Evolutionary conservation across 1,140 invertebrate species (phyloP).

Genomic region (Papilio aristodemus): DNA sequence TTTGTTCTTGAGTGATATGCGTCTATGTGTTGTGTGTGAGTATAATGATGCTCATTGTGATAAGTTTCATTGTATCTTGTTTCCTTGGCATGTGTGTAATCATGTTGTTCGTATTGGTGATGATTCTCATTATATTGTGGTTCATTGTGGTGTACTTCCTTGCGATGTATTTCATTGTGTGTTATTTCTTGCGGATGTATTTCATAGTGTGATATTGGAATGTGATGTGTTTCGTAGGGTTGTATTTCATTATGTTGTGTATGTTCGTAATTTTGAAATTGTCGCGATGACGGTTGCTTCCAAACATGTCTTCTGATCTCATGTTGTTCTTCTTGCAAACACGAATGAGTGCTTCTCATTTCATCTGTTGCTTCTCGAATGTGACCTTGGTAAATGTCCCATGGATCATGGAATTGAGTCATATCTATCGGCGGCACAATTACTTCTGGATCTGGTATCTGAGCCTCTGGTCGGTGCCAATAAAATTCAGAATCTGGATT

Average conservation of each 20-base stretch:
- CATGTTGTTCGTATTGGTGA: conserved; percentile 33
- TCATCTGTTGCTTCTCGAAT: conserved; percentile 50
- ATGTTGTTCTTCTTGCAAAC: conserved; percentile 47
- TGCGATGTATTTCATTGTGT: conserved; percentile 17
- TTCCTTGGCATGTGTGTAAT: not conserved
- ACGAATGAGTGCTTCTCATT: conserved; percentile 33
- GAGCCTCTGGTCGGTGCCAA: conserved; percentile 69
- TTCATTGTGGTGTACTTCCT: conserved; percentile 34
- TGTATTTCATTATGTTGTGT: conserved; percentile 22
- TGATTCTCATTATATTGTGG: conserved; percentile 30
- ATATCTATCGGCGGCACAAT: conserved; percentile 56
- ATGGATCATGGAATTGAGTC: conserved; percentile 82
- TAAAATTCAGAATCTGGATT: conserved; percentile 74
- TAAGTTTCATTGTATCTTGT: conserved; percentile 18
- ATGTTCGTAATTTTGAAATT: conserved; percentile 36
- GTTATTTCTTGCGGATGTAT: not conserved
- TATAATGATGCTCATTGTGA: conserved; percentile 22
- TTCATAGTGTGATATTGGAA: conserved; percentile 15
- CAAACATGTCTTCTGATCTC: conserved; percentile 62
- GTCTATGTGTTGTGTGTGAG: not conserved
- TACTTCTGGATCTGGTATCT: conserved; percentile 44
- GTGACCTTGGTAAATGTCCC: conserved; percentile 78
- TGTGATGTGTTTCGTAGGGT: not conserved
- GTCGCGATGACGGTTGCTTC: conserved; percentile 49
- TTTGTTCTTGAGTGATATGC: conserved; percentile 1